Conservation (phyloP, 2,113 vertebrate genomes). For the Camelus dromedarius region DNA sequence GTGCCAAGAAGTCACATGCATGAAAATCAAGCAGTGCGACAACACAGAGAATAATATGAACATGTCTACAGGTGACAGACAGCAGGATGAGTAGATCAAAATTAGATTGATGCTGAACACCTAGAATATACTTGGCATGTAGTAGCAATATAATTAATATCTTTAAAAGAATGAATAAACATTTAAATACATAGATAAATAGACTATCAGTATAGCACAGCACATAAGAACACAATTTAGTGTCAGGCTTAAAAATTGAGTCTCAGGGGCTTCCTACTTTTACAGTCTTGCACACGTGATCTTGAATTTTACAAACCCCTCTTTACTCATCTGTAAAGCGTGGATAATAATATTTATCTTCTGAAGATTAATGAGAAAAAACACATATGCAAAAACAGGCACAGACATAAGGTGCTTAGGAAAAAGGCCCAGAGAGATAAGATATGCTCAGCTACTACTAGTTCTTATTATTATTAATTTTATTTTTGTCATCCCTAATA, state of each 20-base stretch:
- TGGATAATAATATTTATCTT: background rate
- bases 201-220: background rate
- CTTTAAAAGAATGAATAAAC: background rate
- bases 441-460: background rate
- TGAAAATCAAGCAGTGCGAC: background rate
- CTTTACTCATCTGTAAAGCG: background rate
- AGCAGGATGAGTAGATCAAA: background rate
- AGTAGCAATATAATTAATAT: background rate
- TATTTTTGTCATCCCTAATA: background rate
- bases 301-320: background rate
- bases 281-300: background rate
- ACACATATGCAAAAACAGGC: too few species aligned
- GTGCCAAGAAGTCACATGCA: background rate
- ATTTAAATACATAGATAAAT: background rate
- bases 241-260: background rate
- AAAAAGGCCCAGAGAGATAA: background rate
- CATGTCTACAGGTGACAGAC: background rate
- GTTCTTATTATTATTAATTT: background rate
- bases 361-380: background rate
- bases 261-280: background rate
- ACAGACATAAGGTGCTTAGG: background rate
- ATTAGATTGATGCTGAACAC: background rate
- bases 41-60: background rate
- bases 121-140: background rate
- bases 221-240: background rate